phyloP scores from a whole-genome alignment of 2,888 invertebrate genomes.

The Muscina levida region DNA sequence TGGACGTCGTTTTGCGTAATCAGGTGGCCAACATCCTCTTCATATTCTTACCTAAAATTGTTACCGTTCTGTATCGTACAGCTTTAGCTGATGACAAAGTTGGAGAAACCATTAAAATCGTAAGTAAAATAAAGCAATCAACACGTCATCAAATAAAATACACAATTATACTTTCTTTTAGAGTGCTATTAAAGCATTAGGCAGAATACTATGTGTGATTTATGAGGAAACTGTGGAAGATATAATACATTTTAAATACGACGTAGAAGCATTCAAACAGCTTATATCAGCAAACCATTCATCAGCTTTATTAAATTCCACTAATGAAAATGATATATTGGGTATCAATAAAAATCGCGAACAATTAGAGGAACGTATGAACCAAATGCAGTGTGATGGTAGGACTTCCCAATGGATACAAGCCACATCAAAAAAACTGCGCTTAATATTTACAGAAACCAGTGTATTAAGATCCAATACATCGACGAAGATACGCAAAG shows the following conservation, averaged over 20 bases:
- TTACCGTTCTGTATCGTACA: slow-evolving; percentile 80
- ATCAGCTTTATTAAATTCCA: background rate
- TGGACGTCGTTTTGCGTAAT: slow-evolving; percentile 81
- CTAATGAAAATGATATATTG: slow-evolving; percentile 68
- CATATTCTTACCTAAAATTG: slow-evolving; percentile 83
- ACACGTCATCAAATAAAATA: background rate
- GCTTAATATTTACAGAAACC: slow-evolving; percentile 79
- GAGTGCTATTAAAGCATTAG: slow-evolving; percentile 74
- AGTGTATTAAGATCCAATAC: slow-evolving; percentile 82
- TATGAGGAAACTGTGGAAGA: slow-evolving; percentile 76
- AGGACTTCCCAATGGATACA: slow-evolving; percentile 79
- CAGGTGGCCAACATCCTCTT: slow-evolving; percentile 83
- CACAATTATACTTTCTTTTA: slow-evolving; percentile 48
- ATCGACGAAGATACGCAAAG: slow-evolving; percentile 83
- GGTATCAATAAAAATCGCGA: slow-evolving; percentile 66
- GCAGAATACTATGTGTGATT: slow-evolving; percentile 75
- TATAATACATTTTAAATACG: slow-evolving; percentile 69
- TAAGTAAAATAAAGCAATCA: slow-evolving; percentile 72
- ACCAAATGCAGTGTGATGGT: slow-evolving; percentile 71
- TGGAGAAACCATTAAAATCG: slow-evolving; percentile 82
- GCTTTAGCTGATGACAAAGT: slow-evolving; percentile 81
- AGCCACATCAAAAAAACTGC: slow-evolving; percentile 75
- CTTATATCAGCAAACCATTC: slow-evolving; percentile 58
- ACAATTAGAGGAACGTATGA: slow-evolving; percentile 69
- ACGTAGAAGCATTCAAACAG: slow-evolving; percentile 68